phyloP scores from a whole-genome alignment of 2,113 vertebrate species.

The Peucedramus taeniatus region DNA sequence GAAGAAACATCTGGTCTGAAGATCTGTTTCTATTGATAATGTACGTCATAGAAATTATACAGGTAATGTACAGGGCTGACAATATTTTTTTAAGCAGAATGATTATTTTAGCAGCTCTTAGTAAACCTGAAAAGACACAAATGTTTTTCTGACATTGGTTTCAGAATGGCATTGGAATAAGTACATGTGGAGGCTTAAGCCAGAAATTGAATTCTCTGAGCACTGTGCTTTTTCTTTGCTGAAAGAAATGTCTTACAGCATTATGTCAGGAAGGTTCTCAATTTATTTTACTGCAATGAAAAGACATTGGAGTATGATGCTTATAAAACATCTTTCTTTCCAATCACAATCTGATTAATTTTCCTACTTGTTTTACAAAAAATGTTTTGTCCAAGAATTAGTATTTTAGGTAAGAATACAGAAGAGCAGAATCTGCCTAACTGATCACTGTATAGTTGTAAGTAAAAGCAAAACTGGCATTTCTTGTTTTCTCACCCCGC shows the following conservation, averaged over 20 bases:
- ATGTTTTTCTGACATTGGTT: not conserved
- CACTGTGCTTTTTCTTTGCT: not conserved
- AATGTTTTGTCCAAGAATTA: not conserved
- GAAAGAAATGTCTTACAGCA: not conserved
- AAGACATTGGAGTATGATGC: not conserved
- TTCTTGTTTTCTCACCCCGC: not conserved
- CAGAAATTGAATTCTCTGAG: not conserved
- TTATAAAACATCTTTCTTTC: not conserved
- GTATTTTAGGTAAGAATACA: not conserved
- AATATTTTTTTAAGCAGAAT: not conserved
- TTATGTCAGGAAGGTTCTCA: not conserved
- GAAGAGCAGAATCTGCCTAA: not conserved
- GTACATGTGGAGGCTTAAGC: not conserved
- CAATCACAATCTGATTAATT: not conserved
- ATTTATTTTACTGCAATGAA: not conserved
- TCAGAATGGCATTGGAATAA: not conserved
- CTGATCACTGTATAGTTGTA: not conserved
- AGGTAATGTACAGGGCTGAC: not conserved
- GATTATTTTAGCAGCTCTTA: not conserved
- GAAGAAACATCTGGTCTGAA: not conserved
- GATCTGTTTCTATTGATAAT: not conserved
- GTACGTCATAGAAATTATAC: not conserved
- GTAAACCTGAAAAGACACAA: not conserved
- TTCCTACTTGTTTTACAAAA: not conserved
- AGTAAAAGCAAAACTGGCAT: not conserved